Percentiles rank a stretch among this genome's conserved stretches.
phyloP scores from a whole-genome alignment of 2,797 vertebrate genomes.

The Sebastolobus altivelis region DNA sequence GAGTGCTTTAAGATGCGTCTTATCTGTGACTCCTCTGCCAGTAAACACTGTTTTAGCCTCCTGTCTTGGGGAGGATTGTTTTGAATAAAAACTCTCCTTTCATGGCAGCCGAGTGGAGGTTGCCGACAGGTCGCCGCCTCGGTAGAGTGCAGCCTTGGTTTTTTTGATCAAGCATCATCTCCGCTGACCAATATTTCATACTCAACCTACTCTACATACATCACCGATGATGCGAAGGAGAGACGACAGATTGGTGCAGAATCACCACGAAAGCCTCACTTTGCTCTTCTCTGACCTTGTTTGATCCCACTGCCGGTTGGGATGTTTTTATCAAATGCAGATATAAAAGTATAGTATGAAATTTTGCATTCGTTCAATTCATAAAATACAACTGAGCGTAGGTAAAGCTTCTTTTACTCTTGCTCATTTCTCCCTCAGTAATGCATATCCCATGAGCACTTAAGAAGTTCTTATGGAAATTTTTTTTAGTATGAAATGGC shows the following conservation, averaged over 20 bases:
- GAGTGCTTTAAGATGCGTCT: slow-evolving; percentile 16
- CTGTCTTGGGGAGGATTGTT: slow-evolving; percentile 23
- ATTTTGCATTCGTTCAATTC: not conserved
- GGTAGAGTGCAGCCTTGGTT: slow-evolving; percentile 53
- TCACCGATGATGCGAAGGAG: slow-evolving; percentile 59
- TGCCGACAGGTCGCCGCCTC: slow-evolving; percentile 49
- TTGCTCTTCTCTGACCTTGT: slow-evolving; percentile 42
- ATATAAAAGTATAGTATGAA: not conserved
- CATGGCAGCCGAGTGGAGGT: slow-evolving; percentile 26
- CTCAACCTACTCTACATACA: slow-evolving; percentile 51
- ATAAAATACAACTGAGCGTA: not conserved
- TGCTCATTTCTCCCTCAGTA: not conserved
- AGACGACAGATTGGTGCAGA: slow-evolving; percentile 53
- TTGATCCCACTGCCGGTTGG: slow-evolving; percentile 5
- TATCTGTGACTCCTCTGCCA: slow-evolving; percentile 8
- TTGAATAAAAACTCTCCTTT: slow-evolving; percentile 47
- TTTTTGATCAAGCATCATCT: slow-evolving; percentile 60
- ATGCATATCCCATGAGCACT: not conserved
- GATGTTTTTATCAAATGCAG: not conserved
- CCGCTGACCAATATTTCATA: slow-evolving; percentile 66
- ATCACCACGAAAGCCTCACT: slow-evolving; percentile 46
- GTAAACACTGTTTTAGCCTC: slow-evolving; percentile 36
- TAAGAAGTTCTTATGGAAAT: slow-evolving; percentile 4
- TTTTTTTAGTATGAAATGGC: slow-evolving; percentile 12
- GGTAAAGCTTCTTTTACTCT: not conserved